Conservation (phyloP, 2,797 vertebrate genomes). For the Ctenopoma multispine region DNA sequence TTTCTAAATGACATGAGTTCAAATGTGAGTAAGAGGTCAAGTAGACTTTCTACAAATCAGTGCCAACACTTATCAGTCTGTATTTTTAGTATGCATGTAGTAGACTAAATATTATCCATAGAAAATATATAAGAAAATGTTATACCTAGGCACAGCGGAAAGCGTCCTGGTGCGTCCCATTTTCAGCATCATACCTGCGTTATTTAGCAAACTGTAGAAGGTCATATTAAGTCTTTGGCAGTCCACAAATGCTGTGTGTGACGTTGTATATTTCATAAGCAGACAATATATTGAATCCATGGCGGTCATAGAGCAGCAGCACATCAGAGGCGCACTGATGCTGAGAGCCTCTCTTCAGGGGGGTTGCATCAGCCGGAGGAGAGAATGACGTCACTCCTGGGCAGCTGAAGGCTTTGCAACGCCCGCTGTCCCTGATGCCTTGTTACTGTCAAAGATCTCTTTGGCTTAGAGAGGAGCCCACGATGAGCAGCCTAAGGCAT, state of each 20-base stretch:
- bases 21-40: conserved; percentile 3
- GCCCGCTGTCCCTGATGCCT: conserved; percentile 39
- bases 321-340: conserved; percentile 51
- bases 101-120: conserved; percentile 23
- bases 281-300: conserved; percentile 31
- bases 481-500: conserved; percentile 19
- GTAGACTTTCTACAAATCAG: conserved; percentile 1
- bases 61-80: background rate
- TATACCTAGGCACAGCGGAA: too few species aligned
- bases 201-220: conserved; percentile 11
- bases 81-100: conserved; percentile 58
- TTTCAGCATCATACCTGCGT: conserved; percentile 10
- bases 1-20: conserved; percentile 37
- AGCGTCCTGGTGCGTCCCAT: background rate
- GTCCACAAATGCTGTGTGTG: conserved; percentile 23
- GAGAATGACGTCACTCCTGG: conserved; percentile 54
- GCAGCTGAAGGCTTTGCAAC: conserved; percentile 56
- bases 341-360: conserved; percentile 56
- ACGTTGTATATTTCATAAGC: conserved; percentile 36
- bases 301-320: conserved; percentile 29
- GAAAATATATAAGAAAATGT: background rate
- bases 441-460: conserved; percentile 51
- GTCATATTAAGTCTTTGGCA: conserved; percentile 17
- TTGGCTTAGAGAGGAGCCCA: conserved; percentile 43
- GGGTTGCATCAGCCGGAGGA: conserved; percentile 64